Evolutionary conservation across 2,797 vertebrate genomes (phyloP).

Genomic region (Chiloscyllium punctatum): DNA sequence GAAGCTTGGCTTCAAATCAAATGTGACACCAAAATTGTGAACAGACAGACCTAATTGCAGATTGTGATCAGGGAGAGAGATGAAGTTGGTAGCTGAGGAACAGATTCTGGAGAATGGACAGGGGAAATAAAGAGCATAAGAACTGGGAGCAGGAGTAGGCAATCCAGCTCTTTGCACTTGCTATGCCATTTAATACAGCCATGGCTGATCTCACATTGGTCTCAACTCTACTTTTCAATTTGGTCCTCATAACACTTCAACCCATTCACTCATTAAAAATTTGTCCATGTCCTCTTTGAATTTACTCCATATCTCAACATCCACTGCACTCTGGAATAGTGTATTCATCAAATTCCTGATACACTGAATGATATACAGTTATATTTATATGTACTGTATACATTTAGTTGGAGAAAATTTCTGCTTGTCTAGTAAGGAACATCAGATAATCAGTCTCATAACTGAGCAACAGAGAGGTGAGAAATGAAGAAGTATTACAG

Average conservation of each 20-base stretch:
- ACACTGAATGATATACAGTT: no score
- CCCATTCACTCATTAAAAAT: no score
- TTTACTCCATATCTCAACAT: no score
- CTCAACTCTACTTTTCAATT: no score
- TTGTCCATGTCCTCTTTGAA: no score
- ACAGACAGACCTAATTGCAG: background rate
- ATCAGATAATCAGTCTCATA: background rate
- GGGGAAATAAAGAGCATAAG: background rate
- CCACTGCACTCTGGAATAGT: no score
- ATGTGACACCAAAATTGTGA: background rate
- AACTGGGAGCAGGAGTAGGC: background rate
- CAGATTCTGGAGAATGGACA: background rate
- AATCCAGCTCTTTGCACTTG: no score
- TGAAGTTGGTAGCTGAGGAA: background rate
- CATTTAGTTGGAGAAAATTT: background rate
- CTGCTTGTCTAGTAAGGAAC: background rate
- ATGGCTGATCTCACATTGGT: no score
- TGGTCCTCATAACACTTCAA: no score
- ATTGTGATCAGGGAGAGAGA: background rate
- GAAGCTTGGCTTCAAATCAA: background rate
- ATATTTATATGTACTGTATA: no score
- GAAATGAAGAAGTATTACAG: background rate
- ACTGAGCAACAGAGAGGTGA: background rate
- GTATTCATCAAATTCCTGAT: no score
- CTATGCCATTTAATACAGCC: no score